Base-by-base conservation (phyloP, 2,113 vertebrate genomes). In the Ploceus nigricollis region DNA sequence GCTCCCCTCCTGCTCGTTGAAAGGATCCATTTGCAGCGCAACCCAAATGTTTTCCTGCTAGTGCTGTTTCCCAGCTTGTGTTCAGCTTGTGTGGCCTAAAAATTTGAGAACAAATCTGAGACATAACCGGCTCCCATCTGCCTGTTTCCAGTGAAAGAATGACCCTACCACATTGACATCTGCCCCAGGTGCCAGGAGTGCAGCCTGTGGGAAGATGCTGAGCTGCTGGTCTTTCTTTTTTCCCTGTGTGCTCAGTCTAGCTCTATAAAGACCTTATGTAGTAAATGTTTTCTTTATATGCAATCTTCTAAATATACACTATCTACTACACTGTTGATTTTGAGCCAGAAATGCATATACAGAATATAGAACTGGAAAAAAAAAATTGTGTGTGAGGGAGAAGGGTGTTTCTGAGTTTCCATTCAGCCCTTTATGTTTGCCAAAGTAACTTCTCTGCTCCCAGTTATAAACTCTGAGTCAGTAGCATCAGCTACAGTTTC, bases 401-500 rank as follows among this genome's bases (percentile, higher is more conserved):
- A 68, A 13, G 13, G 4, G 14, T 19, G 15, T 61, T 78, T 90
- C 40, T 87, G 53, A 60, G 23, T 16, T 57, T 58, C 68, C 24
- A 13, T 58, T 92, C 33, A 64, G 25, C 45, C 11, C 15, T 83
- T 50, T 37, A 12, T 12, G 20, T 60, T 37, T 72, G 27, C 58
- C 58, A 70, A 31, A 0, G 0, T 28, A 83, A 9, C 23, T 68
- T 56, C 57, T 89, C 53, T 86, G 35, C 28, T 70, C 61, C 0
- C 2, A 64, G 17, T 50, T 63, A n/a, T 2, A 45, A 75, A 66
- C 27, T 53, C 45, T 18, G n/a, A 65, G 31, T 21, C 58, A 53
- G 21, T 15, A 60, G 14, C 20, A n/a, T n/a, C 71, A 35, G 71
- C 39, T 44, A 0, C 31, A 39, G 13, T 20, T 88, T 79, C 40